Evolutionary conservation across 1,140 invertebrate genomes (phyloP).

Genomic region (Trichoplusia ni): DNA sequence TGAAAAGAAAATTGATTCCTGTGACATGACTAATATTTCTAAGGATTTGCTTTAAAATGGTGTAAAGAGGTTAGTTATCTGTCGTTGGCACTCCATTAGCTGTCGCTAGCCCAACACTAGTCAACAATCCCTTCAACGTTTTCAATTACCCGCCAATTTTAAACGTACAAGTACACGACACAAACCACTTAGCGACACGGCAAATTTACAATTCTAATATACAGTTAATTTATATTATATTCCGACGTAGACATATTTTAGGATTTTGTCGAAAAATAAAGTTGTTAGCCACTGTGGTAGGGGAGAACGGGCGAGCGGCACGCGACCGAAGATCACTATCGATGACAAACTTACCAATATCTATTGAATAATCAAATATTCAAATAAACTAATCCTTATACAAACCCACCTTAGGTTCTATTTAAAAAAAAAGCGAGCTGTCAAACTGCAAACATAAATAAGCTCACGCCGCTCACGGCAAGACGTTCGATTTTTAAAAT

Average conservation of each 20-base stretch:
- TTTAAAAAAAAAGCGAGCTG: background rate
- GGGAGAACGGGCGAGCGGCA: slow-evolving; percentile 46
- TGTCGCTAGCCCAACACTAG: background rate
- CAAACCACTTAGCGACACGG: slow-evolving; percentile 46
- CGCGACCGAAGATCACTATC: slow-evolving; percentile 66
- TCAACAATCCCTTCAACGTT: slow-evolving; percentile 4
- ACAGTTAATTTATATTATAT: slow-evolving; percentile 54
- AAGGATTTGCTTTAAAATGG: too few relatives aligned
- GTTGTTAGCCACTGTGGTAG: slow-evolving; percentile 59
- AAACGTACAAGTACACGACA: slow-evolving; percentile 27
- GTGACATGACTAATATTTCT: too few relatives aligned
- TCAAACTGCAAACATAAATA: slow-evolving; percentile 21
- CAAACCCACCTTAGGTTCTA: background rate
- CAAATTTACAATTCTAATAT: slow-evolving; percentile 56
- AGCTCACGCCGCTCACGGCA: slow-evolving; percentile 38
- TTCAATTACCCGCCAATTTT: slow-evolving; percentile 25
- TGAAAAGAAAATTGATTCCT: too few relatives aligned
- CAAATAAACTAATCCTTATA: slow-evolving; percentile 29
- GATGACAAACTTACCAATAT: slow-evolving; percentile 57
- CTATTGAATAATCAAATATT: slow-evolving; percentile 34
- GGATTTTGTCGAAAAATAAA: slow-evolving; percentile 61
- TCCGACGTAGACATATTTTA: slow-evolving; percentile 44
- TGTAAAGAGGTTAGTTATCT: too few relatives aligned
- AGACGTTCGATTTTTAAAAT: slow-evolving; percentile 58
- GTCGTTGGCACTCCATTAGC: too few relatives aligned